Base-by-base conservation (phyloP, 2,113 vertebrate species). In the Prunella himalayana region DNA sequence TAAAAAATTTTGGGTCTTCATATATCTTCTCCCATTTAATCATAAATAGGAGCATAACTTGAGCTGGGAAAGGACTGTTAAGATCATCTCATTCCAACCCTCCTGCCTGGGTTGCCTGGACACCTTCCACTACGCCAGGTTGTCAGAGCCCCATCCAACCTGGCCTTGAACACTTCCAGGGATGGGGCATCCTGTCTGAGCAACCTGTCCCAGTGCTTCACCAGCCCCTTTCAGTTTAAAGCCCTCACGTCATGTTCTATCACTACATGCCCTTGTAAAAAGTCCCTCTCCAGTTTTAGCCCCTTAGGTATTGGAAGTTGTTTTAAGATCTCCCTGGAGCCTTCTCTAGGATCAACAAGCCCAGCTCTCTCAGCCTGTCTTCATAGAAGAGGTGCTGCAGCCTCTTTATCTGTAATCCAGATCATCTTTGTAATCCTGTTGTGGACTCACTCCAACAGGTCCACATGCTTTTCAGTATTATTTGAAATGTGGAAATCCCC, bases 291-390 rank as follows among this genome's bases (percentile, higher is more conserved):
- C 30, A 54, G 25, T 47, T 37, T 76, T 25, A 60, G 19, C 8
- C 6, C n/a, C n/a, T 17, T 41, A 41, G 25, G 8, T 53, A 17
- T 3, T 47, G 5, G 14, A 47, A 53, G 3, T 14, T 22, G 5
- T 22, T 45, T 24, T 39, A n/a, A 39, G 14, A 4, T 53, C 24
- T 53, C 39, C 21, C 2, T 0, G 0, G 17, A 72, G 25, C 42
- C 23, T 30, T 45, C 20, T 45, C n/a, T 17, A 19, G 14, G 21
- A n/a, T 54, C 11, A 61, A n/a, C 7, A 53, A 54, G 13, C 11
- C 24, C 69, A 75, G 4, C 4, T 10, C 25, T 30, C 10, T 51
- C 39, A 61, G 21, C 25, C 17, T 31, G 14, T 69, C 11, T 68
- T 82, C n/a, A n/a, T 1, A 54, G n/a, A 27, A 47, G 39, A 54